Conservation (phyloP, 2,888 invertebrate species). For the Tinea semifulvella region DNA sequence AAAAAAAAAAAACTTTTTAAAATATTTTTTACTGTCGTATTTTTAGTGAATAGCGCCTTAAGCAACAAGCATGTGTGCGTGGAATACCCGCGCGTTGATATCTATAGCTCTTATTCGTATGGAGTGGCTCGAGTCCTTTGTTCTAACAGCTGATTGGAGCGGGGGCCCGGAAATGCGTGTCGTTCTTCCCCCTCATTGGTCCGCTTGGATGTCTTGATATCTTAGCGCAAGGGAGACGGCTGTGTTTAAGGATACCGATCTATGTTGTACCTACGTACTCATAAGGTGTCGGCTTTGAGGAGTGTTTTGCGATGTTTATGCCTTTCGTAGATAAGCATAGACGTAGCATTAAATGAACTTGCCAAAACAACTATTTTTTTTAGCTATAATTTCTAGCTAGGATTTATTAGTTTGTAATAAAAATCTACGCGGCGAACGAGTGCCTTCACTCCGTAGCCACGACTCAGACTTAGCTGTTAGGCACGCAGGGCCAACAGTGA, state of each 20-base stretch:
- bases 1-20: too few species aligned
- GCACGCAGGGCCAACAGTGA: too few species aligned
- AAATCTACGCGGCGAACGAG: too few species aligned
- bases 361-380: too few species aligned
- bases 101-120: constrained; percentile 56
- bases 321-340: too few species aligned
- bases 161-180: constrained; percentile 65
- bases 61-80: not conserved
- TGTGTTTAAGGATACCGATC: constrained; percentile 59
- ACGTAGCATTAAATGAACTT: too few species aligned
- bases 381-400: too few species aligned
- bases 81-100: constrained; percentile 25
- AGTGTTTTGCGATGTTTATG: constrained; percentile 51
- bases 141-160: constrained; percentile 70
- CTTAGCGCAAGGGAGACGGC: constrained; percentile 64
- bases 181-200: constrained; percentile 68
- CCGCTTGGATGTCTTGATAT: constrained; percentile 67
- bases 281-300: constrained; percentile 44
- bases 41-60: too few species aligned
- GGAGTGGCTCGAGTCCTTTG: constrained; percentile 65
- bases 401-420: too few species aligned
- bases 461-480: too few species aligned
- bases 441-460: too few species aligned
- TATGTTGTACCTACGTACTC: constrained; percentile 54
- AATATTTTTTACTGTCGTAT: too few species aligned